Base-by-base conservation (phyloP, 2,888 invertebrate species). In the Alcis repandata region DNA sequence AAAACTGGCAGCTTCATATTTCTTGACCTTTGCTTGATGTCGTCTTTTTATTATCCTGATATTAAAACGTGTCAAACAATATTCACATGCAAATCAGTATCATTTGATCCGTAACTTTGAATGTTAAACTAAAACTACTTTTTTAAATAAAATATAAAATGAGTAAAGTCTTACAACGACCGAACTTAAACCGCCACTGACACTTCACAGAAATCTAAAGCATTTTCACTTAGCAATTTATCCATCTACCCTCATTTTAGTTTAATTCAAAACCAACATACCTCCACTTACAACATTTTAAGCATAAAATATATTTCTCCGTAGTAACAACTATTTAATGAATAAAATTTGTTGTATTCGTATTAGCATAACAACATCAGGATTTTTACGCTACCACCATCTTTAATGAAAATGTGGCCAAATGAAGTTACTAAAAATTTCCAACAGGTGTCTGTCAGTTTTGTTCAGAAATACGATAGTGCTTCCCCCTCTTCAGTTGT, bases 1-100 rank as follows among this genome's bases (percentile, higher is more conserved):
- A 86, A 63, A 61, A 86, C 60, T 32, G 77, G 71, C 67, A 80
- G 75, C 72, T 65, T 70, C 27, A 59, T 67, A 68, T 61, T 49
- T n/a, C n/a, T n/a, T 15, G 32, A 48, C 53, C 32, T 58, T 38
- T 46, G 13, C n/a, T 57, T 43, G 19, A 53, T 62, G 48, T 45
- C 60, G 63, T 33, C 57, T 51, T 59, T 15, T 20, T 45, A 46
- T 32, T 9, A 4, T 1, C 11, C 15, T 15, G 10, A 33, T 49
- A 32, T 49, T 11, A 17, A 32, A 49, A 49, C 48, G 15, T 13
- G 48, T 32, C 43, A 49, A 49, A 36, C 41, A 41, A 20, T 27
- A 59, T 45, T 62, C 22, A 62, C 36, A 57, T 43, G 41, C 27
- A 57, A 49, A 51, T 38, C 17, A 20, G 3, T 56, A 33, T 20